phyloP scores from a whole-genome alignment of 2,797 vertebrate genomes.

The Babyrousa celebensis region DNA sequence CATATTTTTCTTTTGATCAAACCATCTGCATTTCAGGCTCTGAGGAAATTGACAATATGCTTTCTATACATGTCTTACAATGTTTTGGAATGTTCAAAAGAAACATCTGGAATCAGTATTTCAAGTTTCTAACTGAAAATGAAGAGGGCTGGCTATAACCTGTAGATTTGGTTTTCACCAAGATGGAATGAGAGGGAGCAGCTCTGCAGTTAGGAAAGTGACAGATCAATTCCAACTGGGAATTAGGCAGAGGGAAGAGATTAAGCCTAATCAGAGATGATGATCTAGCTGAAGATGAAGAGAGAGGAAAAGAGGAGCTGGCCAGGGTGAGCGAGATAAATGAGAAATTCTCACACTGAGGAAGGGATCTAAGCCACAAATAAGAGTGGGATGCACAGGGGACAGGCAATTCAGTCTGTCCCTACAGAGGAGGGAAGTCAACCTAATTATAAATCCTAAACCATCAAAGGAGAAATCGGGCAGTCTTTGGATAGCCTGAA shows the following conservation, averaged over 20 bases:
- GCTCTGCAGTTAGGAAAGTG: neutral
- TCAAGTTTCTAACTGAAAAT: neutral
- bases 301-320: neutral
- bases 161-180: neutral
- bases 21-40: conserved; percentile 34
- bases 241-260: neutral
- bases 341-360: neutral
- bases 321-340: neutral
- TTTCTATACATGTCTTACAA: conserved; percentile 10
- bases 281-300: neutral
- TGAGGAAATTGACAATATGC: conserved; percentile 6
- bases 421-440: neutral
- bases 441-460: neutral
- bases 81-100: conserved; percentile 50
- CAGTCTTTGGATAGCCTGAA: neutral
- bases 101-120: neutral
- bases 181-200: neutral
- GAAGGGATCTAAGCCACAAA: neutral
- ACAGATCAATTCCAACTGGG: neutral
- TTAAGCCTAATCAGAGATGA: neutral
- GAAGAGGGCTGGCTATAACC: neutral
- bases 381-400: neutral
- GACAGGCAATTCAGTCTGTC: neutral
- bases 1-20: conserved; percentile 70
- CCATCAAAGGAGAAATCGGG: neutral